These are phyloP conservation scores for Psittacus erithacus DNA, from an alignment of 2,113 vertebrate genomes.

Conservation along the genomic window DNA sequence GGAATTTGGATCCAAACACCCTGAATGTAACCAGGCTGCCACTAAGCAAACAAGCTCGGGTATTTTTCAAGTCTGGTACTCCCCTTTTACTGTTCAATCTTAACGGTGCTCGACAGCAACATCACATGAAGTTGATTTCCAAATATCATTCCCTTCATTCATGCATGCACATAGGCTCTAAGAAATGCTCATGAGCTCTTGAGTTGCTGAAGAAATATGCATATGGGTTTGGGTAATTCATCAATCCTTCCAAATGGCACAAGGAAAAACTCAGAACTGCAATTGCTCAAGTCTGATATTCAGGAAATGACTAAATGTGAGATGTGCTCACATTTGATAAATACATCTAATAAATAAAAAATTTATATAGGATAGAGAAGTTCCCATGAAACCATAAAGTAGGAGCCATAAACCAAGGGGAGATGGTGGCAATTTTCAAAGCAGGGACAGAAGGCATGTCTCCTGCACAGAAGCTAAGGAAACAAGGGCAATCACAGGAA, in stretches of 20 bases:
- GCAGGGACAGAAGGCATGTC: rapidly evolving
- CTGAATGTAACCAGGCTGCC: background rate
- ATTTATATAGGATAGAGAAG: background rate
- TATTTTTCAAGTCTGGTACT: background rate
- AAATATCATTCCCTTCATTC: background rate
- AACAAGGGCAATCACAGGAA: background rate
- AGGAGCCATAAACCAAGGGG: background rate
- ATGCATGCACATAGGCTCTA: background rate
- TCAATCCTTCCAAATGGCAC: background rate
- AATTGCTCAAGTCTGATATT: background rate
- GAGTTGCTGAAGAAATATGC: background rate
- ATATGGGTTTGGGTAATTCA: background rate
- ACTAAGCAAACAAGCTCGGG: background rate
- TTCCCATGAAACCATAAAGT: background rate
- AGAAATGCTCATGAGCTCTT: background rate
- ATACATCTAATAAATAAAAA: background rate
- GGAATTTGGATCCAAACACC: background rate
- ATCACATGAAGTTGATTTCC: background rate
- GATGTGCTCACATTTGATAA: background rate
- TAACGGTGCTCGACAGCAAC: background rate
- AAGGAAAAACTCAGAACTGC: background rate
- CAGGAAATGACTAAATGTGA: background rate
- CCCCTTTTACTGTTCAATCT: background rate
- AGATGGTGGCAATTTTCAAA: background rate
- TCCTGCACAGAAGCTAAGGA: background rate